These are phyloP conservation scores for Myotis davidii DNA, from an alignment of 2,113 vertebrate genomes.

Conservation along the genomic window DNA sequence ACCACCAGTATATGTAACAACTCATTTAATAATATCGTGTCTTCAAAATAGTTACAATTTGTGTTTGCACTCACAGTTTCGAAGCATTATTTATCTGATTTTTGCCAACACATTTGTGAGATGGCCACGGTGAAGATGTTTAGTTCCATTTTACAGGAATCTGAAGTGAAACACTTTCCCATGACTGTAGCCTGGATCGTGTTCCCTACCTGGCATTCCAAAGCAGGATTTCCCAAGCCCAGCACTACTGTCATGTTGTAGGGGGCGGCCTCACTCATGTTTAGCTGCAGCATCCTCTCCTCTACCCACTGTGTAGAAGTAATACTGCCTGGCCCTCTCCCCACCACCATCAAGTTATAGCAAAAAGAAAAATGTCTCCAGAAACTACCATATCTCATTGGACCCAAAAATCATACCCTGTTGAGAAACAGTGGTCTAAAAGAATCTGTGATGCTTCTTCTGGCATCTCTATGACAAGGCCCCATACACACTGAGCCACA, in stretches of 20 bases:
- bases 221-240: conserved; percentile 6
- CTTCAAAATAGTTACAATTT: neutral
- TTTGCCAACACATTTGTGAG: neutral
- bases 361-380: conserved; percentile 41
- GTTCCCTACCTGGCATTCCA: neutral
- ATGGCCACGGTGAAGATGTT: neutral
- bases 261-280: neutral
- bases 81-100: neutral
- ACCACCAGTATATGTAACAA: neutral
- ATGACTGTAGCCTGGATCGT: neutral
- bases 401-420: neutral
- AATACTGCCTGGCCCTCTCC: neutral
- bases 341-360: neutral
- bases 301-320: neutral
- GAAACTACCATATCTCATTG: neutral
- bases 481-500: neutral
- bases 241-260: neutral
- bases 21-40: neutral
- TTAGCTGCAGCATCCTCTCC: neutral
- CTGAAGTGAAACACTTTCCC: neutral
- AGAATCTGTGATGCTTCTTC: neutral
- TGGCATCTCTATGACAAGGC: neutral
- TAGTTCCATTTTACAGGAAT: neutral
- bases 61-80: neutral
- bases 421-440: neutral